A percentile compares a stretch with the other conserved stretches of the same genome.
Conservation (phyloP, 2,113 vertebrate genomes). For the Chaetorhynchus papuensis region DNA sequence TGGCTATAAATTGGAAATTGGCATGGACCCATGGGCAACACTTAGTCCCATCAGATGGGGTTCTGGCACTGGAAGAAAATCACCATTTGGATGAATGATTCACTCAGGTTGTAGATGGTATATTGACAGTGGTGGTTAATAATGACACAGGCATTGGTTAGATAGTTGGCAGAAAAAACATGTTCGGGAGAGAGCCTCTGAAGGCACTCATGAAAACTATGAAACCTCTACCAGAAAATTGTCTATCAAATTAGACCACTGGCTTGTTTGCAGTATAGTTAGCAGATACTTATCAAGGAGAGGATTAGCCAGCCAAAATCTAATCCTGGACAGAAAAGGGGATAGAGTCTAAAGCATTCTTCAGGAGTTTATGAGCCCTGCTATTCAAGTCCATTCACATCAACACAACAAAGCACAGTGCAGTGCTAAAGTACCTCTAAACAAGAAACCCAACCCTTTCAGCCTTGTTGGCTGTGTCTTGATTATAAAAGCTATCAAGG, state of each 20-base stretch:
- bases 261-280: background rate
- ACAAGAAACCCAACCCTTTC: background rate
- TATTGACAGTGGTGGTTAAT: background rate
- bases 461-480: background rate
- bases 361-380: background rate
- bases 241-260: background rate
- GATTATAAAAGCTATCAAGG: background rate
- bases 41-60: background rate
- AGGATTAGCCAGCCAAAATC: background rate
- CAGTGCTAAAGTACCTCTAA: background rate
- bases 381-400: background rate
- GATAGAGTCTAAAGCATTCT: background rate
- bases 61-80: background rate
- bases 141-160: background rate
- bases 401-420: background rate
- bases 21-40: rapidly evolving
- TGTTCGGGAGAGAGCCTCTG: background rate
- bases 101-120: background rate
- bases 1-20: background rate
- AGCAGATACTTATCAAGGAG: background rate
- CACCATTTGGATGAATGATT: background rate
- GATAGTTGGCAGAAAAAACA: background rate
- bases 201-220: background rate
- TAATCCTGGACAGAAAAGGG: background rate
- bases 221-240: background rate